Evolutionary conservation across 2,797 vertebrate genomes (phyloP), one percentile per base, ranked within the genome.

Genomic region (Danio kyathit): DNA sequence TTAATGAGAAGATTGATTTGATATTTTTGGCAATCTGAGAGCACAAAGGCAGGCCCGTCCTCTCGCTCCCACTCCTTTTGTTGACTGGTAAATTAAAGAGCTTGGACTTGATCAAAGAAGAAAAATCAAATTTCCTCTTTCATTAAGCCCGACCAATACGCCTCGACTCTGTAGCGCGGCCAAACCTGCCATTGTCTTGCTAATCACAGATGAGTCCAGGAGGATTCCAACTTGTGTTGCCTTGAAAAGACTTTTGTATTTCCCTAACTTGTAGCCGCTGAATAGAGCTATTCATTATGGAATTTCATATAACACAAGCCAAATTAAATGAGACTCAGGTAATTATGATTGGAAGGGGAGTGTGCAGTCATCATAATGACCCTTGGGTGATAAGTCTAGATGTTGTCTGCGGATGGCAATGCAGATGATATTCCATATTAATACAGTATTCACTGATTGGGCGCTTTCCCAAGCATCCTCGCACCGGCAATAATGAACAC

Each of bases 401-500:
- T 79, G 72, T 74, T 74, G 72, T 74, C 56, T 48, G 43, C 4
- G 6, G 54, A 60, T 29, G 72, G 44, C 92, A 93, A 90, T 89
- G 88, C 89, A 86, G 73, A 75, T 75, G 48, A 75, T 63, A 75
- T 63, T 75, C 57, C 59, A 61, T 79, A 79, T 72, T 46, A 87
- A 91, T 90, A 89, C 89, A 88, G 88, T 86, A 84, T 87, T 89
- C 92, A 92, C 93, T 89, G 92, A 94, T 92, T 90, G 91, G 92
- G 92, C 91, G 89, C 84, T 87, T 89, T 91, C 91, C 93, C 92
- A 93, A 91, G 88, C 90, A 89, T 90, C 88, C 90, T 91, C 88
- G 88, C 92, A 90, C 92, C 91, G 92, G 83, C 92, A 93, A 90
- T 92, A 91, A 93, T 92, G 92, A 94, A 93, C 93, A 93, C 92